Evolutionary conservation across 2,797 vertebrate species (phyloP).

Genomic region (Anomalospiza imberbis): DNA sequence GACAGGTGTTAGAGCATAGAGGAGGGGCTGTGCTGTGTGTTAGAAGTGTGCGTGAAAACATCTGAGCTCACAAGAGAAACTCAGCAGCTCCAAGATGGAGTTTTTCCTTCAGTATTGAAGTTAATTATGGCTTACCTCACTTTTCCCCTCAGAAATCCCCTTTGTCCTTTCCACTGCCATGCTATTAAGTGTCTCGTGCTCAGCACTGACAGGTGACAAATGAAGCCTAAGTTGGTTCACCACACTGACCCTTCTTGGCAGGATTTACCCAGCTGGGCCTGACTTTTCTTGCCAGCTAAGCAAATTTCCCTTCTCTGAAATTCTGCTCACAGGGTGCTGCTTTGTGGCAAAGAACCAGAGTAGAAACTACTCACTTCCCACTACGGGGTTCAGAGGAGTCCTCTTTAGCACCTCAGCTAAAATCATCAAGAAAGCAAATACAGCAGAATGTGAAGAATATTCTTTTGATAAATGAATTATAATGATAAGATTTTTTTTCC

Average conservation of each 20-base stretch:
- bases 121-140: conserved; percentile 25
- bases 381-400: neutral
- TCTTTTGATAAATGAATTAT: neutral
- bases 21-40: neutral
- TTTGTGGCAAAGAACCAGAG: neutral
- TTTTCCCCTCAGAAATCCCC: neutral
- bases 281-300: conserved; percentile 36
- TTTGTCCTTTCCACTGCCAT: neutral
- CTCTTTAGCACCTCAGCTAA: neutral
- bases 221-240: conserved; percentile 6
- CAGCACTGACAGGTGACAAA: conserved; percentile 53
- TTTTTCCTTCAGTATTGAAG: neutral
- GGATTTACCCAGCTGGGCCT: neutral
- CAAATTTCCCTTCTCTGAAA: conserved; percentile 19
- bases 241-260: conserved; percentile 23
- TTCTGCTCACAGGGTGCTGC: neutral
- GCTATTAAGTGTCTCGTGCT: neutral
- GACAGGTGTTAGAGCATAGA: neutral
- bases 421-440: neutral
- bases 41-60: neutral
- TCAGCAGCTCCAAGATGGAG: neutral
- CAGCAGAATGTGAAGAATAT: neutral
- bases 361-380: neutral
- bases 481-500: neutral
- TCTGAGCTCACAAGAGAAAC: neutral